Conservation (phyloP, 2,113 vertebrate species). For the Alethe diademata region DNA sequence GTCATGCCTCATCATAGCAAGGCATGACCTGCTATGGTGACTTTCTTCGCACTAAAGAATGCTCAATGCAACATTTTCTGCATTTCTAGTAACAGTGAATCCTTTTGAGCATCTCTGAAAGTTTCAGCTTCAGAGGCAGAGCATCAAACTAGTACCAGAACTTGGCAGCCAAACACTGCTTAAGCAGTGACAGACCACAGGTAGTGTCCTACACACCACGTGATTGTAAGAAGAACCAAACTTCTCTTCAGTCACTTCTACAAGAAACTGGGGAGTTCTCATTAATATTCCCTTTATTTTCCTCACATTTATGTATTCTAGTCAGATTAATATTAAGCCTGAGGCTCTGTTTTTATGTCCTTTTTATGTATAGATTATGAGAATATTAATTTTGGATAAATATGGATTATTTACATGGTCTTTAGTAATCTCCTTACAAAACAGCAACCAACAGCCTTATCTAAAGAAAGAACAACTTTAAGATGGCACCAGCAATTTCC, state of each 20-base stretch:
- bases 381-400: background rate
- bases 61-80: background rate
- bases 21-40: background rate
- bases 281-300: background rate
- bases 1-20: too few relatives aligned
- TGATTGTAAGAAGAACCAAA: background rate
- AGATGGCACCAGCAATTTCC: background rate
- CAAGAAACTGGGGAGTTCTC: background rate
- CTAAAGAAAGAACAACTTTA: background rate
- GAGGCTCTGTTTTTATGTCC: background rate
- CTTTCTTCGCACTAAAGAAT: background rate
- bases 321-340: background rate
- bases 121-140: background rate
- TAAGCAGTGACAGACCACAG: background rate
- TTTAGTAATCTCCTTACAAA: background rate
- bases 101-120: background rate
- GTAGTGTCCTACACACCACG: rapidly evolving
- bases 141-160: background rate
- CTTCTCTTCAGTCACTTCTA: background rate
- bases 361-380: background rate
- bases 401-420: background rate
- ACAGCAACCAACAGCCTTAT: background rate
- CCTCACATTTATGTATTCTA: background rate
- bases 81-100: background rate
- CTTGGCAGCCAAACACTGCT: background rate